These are phyloP conservation scores for Chelidonichthys spinosus DNA, from an alignment of 2,797 vertebrate genomes.

Conservation along the genomic window DNA sequence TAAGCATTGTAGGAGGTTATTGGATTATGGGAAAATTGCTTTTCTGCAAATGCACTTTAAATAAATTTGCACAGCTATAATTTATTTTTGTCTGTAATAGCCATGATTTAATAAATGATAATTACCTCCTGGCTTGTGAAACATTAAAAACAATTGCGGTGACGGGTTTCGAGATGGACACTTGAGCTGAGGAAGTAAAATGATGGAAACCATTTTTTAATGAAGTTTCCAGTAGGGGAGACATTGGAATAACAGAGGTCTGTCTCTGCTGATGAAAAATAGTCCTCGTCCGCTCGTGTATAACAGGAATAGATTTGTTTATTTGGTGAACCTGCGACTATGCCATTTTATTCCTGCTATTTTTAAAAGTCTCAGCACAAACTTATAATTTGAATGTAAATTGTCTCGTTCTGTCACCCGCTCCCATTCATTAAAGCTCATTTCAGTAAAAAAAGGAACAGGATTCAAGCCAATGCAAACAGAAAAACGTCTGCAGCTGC, in stretches of 20 bases:
- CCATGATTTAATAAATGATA: slow-evolving; percentile 51
- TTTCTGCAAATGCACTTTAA: slow-evolving; percentile 35
- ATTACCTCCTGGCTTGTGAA: slow-evolving; percentile 52
- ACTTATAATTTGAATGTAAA: slow-evolving; percentile 52
- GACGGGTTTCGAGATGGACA: slow-evolving; percentile 28
- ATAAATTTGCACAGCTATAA: slow-evolving; percentile 46
- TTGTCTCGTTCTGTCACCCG: slow-evolving; percentile 30
- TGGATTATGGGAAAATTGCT: slow-evolving; percentile 50
- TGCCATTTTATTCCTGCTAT: slow-evolving; percentile 18
- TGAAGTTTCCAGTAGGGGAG: not conserved
- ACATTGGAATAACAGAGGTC: slow-evolving; percentile 10
- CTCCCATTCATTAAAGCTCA: slow-evolving; percentile 52
- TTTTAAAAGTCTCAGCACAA: slow-evolving; percentile 47
- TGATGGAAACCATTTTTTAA: slow-evolving; percentile 12
- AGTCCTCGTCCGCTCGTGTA: slow-evolving; percentile 12
- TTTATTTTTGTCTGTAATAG: slow-evolving; percentile 49
- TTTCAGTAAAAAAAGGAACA: slow-evolving; percentile 38
- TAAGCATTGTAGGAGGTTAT: slow-evolving; percentile 5
- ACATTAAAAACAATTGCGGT: not conserved
- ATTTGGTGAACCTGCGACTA: slow-evolving; percentile 19
- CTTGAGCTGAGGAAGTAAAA: slow-evolving; percentile 28
- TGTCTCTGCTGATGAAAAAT: slow-evolving; percentile 31
- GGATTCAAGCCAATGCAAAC: slow-evolving; percentile 38
- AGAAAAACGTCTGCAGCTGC: slow-evolving; percentile 55
- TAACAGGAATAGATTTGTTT: slow-evolving; percentile 54